A percentile compares a stretch with the other conserved stretches of the same genome.
phyloP scores from a whole-genome alignment of 2,888 invertebrate genomes.

The Meloe dianella region DNA sequence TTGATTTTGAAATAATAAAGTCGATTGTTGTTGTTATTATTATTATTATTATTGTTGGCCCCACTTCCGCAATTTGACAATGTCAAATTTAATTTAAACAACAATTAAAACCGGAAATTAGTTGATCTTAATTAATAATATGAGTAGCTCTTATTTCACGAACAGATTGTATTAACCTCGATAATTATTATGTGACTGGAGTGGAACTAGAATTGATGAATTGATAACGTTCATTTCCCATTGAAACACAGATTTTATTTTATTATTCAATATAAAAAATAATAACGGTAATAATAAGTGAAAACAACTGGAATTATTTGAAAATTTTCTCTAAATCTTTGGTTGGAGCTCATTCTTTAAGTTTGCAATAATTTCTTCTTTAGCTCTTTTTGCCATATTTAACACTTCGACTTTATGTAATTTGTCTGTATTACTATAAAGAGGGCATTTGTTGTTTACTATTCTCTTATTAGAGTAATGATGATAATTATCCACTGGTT shows the following conservation, averaged over 20 bases:
- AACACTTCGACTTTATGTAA: constrained; percentile 57
- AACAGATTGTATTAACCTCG: background rate
- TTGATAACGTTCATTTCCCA: background rate
- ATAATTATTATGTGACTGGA: background rate
- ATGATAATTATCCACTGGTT: constrained; percentile 61
- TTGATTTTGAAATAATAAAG: too few relatives aligned
- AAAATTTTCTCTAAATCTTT: constrained; percentile 37
- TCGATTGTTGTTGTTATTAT: background rate
- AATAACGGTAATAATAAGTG: background rate
- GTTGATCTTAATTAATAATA: background rate
- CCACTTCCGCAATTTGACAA: background rate
- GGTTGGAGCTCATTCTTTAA: constrained; percentile 55
- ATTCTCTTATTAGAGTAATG: constrained; percentile 63
- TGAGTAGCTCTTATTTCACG: background rate
- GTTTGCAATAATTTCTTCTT: constrained; percentile 51
- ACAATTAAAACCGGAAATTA: background rate
- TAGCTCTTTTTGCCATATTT: constrained; percentile 54
- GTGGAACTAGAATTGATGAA: background rate
- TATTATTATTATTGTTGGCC: background rate
- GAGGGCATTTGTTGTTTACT: constrained; percentile 49
- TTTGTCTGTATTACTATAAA: constrained; percentile 56
- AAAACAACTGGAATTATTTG: constrained; percentile 14
- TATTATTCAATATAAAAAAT: background rate
- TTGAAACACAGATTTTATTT: too few relatives aligned
- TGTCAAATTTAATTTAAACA: background rate